Conservation (phyloP, 2,113 vertebrate species). For the Corapipo altera region DNA sequence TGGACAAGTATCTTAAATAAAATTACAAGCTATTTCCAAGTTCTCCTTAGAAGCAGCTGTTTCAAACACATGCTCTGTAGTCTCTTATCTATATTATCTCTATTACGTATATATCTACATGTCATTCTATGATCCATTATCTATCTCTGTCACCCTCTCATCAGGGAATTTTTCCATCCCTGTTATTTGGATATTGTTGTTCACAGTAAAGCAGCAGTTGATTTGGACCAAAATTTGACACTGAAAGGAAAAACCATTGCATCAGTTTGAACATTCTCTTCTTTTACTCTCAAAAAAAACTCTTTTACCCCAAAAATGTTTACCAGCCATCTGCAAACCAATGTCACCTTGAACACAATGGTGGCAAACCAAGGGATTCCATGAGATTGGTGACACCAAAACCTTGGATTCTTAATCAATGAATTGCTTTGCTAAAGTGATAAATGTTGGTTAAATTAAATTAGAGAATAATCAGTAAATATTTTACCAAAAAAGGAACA, state of each 20-base stretch:
- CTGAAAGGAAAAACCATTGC: not conserved
- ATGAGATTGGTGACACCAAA: not conserved
- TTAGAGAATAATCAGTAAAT: not conserved
- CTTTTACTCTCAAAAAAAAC: not conserved
- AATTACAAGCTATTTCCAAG: not conserved
- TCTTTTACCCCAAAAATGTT: not conserved
- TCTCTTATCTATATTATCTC: not conserved
- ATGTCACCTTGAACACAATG: fast-evolving
- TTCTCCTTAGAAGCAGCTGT: not conserved
- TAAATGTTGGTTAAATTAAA: not conserved
- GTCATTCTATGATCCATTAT: not conserved
- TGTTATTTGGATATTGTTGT: not conserved
- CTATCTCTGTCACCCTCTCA: not conserved
- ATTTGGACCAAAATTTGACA: not conserved
- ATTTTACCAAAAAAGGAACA: not conserved
- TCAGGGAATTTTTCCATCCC: not conserved
- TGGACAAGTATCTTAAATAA: not conserved
- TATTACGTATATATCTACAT: not conserved
- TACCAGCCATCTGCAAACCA: not conserved
- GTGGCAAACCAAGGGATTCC: not conserved
- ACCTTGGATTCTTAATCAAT: not conserved
- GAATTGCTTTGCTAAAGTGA: not conserved
- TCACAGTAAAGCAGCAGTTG: not conserved
- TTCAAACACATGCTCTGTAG: not conserved
- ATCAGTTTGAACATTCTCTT: not conserved